These are phyloP conservation scores for Thomomys bottae DNA, from an alignment of 2,113 vertebrate species.

Conservation along the genomic window DNA sequence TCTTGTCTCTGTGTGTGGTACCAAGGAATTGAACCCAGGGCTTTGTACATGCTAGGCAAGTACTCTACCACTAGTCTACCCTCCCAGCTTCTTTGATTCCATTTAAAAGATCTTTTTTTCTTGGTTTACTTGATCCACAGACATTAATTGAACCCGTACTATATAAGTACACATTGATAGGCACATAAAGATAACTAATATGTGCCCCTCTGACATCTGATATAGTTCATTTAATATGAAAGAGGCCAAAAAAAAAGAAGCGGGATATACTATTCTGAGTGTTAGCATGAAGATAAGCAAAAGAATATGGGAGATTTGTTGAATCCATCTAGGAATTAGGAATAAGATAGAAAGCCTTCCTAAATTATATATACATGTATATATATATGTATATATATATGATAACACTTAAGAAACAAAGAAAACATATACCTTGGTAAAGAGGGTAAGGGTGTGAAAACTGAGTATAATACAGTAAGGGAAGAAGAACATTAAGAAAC, in stretches of 20 bases:
- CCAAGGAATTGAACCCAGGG: no score
- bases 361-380: neutral
- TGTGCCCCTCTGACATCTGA: neutral
- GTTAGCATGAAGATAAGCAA: neutral
- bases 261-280: neutral
- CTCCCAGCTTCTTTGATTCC: neutral
- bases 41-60: no score
- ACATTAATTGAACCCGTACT: neutral
- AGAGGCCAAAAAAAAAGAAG: neutral
- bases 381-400: neutral
- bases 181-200: neutral
- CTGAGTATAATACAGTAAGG: neutral
- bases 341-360: neutral
- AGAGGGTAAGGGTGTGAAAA: accelerated
- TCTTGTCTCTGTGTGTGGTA: no score
- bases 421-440: neutral
- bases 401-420: neutral
- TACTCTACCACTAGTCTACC: no score
- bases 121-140: neutral
- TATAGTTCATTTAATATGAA: neutral
- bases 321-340: neutral
- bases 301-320: neutral
- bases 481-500: neutral
- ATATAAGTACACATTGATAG: neutral
- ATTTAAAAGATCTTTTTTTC: neutral